A percentile compares a stretch with the other conserved stretches of the same genome.
phyloP scores from a whole-genome alignment of 2,888 invertebrate genomes.

The Leucozona laternaria region DNA sequence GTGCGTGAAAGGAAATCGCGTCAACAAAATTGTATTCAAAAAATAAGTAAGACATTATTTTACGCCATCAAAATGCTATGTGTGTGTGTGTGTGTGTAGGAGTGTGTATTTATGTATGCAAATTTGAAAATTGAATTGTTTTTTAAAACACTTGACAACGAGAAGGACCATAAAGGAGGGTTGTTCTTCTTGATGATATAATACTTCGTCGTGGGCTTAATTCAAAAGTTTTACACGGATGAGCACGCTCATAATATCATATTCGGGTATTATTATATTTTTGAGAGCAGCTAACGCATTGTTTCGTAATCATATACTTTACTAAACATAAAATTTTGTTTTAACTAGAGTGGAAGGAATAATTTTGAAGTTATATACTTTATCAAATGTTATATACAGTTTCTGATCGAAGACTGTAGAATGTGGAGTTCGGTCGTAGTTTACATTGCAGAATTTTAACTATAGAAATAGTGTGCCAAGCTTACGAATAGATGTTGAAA shows the following conservation, averaged over 20 bases:
- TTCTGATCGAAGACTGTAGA: not conserved
- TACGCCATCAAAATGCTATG: not conserved
- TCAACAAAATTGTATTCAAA: conserved; percentile 19
- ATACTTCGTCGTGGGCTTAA: not conserved
- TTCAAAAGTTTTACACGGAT: conserved; percentile 23
- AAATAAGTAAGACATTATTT: conserved; percentile 7
- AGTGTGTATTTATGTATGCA: conserved; percentile 6
- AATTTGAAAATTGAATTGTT: conserved; percentile 44
- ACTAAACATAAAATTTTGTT: conserved; percentile 23
- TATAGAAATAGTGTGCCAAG: too few species aligned
- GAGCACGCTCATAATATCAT: conserved; percentile 6
- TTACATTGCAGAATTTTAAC: too few species aligned
- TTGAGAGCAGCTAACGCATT: not conserved
- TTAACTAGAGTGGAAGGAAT: conserved; percentile 11
- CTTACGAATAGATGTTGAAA: too few species aligned
- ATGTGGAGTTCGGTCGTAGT: too few species aligned
- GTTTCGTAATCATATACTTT: not conserved
- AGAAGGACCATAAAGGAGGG: conserved; percentile 20
- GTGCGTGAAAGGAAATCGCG: conserved; percentile 40
- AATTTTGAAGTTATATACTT: not conserved
- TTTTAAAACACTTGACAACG: conserved; percentile 23
- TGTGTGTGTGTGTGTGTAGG: not conserved
- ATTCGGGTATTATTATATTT: conserved; percentile 13
- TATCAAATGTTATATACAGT: not conserved
- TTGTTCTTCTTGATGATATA: not conserved